Evolutionary conservation across 2,113 vertebrate genomes (phyloP), one percentile per base, ranked within the genome.

Genomic region (Garra rufa): DNA sequence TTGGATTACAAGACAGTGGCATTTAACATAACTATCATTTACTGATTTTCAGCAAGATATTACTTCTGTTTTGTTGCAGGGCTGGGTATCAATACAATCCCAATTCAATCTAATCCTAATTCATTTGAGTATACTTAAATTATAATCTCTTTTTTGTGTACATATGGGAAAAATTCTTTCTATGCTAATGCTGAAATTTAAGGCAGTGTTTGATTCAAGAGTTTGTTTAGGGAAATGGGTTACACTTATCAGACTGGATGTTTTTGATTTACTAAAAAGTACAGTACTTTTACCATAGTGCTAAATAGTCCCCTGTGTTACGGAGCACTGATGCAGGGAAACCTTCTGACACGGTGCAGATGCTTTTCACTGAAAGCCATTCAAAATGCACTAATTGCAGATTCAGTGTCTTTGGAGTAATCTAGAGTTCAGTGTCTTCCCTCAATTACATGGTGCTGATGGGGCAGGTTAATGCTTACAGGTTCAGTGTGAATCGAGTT

Each of bases 321-420:
- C 67, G 13, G n/a, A 70, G 38, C 67, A 44, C 21, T 3, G 41
- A 73, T 24, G 69, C 43, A 50, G 15, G 0, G 34, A 41, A 55
- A n/a, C 17, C 65, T 41, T 69, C 65, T 69, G 11, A 41, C 30
- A 41, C 21, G 65, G 8, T 69, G 65, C 17, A 41, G 65, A 41
- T 11, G 19, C 65, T 69, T 48, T 75, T 17, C 44, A 50, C 44
- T 48, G 24, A 75, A 75, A 50, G 73, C 44, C 73, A 50, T 30
- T 75, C 44, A 75, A 30, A 75, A 75, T 48, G 11, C 26, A 75
- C 73, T 75, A 75, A 75, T 50, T 28, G 73, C 75, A 41, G 17
- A 34, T 77, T n/a, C 75, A 55, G 30, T 34, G 52, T 30, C 50
- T 57, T 28, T 57, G 17, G 50, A 59, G 50, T n/a, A 59, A 41